phyloP scores from a whole-genome alignment of 2,888 invertebrate genomes.

The Heteromyza rotundicornis region DNA sequence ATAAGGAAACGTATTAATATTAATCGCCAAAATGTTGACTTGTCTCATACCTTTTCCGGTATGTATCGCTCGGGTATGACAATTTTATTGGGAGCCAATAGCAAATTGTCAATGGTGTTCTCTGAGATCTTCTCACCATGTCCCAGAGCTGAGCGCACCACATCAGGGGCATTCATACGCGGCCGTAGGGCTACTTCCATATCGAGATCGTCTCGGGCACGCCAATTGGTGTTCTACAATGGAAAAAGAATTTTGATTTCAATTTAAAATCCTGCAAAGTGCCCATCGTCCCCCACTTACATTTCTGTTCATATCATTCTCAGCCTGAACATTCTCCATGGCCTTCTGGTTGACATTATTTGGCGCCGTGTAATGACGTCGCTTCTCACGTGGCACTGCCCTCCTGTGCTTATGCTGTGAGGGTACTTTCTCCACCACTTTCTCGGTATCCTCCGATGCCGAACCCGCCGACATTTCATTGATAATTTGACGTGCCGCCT shows the following conservation, averaged over 20 bases:
- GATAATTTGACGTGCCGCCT: slow-evolving; percentile 85
- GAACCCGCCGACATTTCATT: slow-evolving; percentile 73
- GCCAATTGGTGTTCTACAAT: slow-evolving; percentile 64
- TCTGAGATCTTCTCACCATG: slow-evolving; percentile 65
- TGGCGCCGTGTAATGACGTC: slow-evolving; percentile 87
- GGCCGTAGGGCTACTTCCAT: slow-evolving; percentile 84
- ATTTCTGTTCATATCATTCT: slow-evolving; percentile 63
- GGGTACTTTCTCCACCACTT: slow-evolving; percentile 63
- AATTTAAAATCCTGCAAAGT: too few species aligned
- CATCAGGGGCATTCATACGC: slow-evolving; percentile 81
- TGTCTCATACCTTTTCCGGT: slow-evolving; percentile 75
- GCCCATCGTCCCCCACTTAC: slow-evolving; percentile 44
- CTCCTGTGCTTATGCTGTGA: slow-evolving; percentile 70
- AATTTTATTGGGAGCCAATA: slow-evolving; percentile 89
- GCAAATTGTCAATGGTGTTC: slow-evolving; percentile 83
- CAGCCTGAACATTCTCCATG: slow-evolving; percentile 66
- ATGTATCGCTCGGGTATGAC: slow-evolving; percentile 91
- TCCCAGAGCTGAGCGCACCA: slow-evolving; percentile 81
- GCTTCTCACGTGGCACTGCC: slow-evolving; percentile 80
- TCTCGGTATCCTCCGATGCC: slow-evolving; percentile 62
- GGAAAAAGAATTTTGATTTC: background rate
- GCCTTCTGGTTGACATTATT: slow-evolving; percentile 73
- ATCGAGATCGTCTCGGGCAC: slow-evolving; percentile 83
- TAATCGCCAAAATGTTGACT: background rate
- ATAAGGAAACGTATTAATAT: background rate